phyloP scores from a whole-genome alignment of 1,140 invertebrate species.

The Bombus waltoni region DNA sequence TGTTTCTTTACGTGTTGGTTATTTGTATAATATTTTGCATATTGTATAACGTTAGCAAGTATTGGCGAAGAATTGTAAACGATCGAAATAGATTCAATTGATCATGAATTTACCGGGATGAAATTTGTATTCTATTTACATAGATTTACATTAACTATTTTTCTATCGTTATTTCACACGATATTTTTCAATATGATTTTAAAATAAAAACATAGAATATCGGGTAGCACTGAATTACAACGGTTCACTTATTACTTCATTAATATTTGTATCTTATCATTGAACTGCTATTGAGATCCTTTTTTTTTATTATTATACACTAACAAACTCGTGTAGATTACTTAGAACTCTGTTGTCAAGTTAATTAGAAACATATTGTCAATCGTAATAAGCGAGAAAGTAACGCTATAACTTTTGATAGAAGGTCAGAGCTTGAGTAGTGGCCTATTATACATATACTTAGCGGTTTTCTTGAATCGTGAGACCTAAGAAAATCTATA shows the following conservation, averaged over 20 bases:
- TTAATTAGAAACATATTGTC: background rate
- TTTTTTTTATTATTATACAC: no score
- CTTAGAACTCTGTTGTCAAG: no score
- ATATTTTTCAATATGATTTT: background rate
- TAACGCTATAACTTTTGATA: background rate
- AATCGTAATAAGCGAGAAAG: background rate
- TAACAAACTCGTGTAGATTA: no score
- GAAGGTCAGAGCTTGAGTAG: background rate
- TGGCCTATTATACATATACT: background rate
- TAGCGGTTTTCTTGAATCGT: background rate
- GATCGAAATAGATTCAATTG: background rate
- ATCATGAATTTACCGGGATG: background rate
- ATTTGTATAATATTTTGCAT: background rate
- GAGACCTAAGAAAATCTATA: constrained; percentile 71
- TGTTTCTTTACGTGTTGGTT: background rate
- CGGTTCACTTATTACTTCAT: rapidly evolving
- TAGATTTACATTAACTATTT: background rate
- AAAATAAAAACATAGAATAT: no score
- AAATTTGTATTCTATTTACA: background rate
- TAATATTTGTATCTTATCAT: no score
- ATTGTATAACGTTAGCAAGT: background rate
- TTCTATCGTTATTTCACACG: background rate
- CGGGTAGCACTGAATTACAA: no score
- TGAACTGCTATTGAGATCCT: no score
- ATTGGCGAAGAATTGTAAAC: background rate